A percentile compares a stretch with the other conserved stretches of the same genome.
phyloP scores from a whole-genome alignment of 1,140 invertebrate species.

The Drosophila obscura region DNA sequence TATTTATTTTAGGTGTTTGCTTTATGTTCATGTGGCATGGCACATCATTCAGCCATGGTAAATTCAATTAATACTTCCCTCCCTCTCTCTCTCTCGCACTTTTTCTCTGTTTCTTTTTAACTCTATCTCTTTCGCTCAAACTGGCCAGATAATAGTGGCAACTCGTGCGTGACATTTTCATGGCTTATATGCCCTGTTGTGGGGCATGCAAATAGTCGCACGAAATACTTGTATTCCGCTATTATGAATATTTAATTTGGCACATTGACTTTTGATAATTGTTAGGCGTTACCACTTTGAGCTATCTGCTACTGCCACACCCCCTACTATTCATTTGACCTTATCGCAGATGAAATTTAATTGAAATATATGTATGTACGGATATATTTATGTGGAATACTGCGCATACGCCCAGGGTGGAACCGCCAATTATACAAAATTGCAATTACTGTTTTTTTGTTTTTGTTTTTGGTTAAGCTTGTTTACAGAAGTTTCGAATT shows the following conservation, averaged over 20 bases:
- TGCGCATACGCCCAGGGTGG: constrained; percentile 28
- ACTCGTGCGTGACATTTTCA: constrained; percentile 66
- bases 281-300: neutral
- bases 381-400: neutral
- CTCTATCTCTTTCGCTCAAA: neutral
- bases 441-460: constrained; percentile 25
- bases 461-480: constrained; percentile 22
- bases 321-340: constrained; percentile 30
- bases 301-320: constrained; percentile 1
- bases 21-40: constrained; percentile 22
- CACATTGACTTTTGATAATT: constrained; percentile 68
- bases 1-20: constrained; percentile 5
- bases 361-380: constrained; percentile 9
- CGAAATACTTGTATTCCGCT: constrained; percentile 1
- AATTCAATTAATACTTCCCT: constrained; percentile 66
- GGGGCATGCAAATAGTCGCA: constrained; percentile 55
- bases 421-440: constrained; percentile 44
- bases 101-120: neutral
- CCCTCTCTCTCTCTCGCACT: neutral
- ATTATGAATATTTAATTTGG: constrained; percentile 63
- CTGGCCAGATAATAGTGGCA: constrained; percentile 38
- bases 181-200: constrained; percentile 70
- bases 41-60: constrained; percentile 21
- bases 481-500: constrained; percentile 2
- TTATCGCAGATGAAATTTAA: constrained; percentile 49